Evolutionary conservation across 2,888 invertebrate species (phyloP), one percentile per base, ranked within the genome.

Genomic region (Masnerella sp.): DNA sequence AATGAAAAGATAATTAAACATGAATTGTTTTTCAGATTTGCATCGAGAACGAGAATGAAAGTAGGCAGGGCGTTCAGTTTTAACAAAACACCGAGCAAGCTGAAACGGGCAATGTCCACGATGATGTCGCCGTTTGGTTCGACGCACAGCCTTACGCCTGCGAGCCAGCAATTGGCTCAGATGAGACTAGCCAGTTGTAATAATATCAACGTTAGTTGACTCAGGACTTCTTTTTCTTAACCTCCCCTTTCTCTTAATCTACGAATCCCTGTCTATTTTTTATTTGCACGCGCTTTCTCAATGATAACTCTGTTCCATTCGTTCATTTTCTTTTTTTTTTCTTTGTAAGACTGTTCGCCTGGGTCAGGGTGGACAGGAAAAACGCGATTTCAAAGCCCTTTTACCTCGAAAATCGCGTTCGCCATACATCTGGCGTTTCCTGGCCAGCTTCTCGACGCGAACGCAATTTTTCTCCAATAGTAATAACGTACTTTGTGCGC

Each of bases 41-140:
- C 95, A 36, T 92, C 94, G 73, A 91, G 94, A 82, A 95, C 95
- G 59, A 91, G 94, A 82, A 91, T 94, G 85, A 95, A 95, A 91
- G 96, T 98, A 79, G 96, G 96, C 54, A 92, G 98, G 79, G 97
- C 97, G 78, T 94, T 98, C 85, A 97, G 97, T 77, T 96, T 98
- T 30, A 97, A 96, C 88, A 96, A 96, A 89, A 97, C 98, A 20
- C 97, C 98, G 49, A 95, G 95, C 77, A 96, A 96, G 88, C 88
- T 98, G 82, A 97, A 97, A 88, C 91, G 97, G 65, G 97, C 97
- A 22, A 95, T 98, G 88, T 97, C 97, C 14, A 95, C 96, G 38
- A 96, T 96, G 93, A 96, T 96, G 91, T 94, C 94, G 71, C 96
- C 96, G 8, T 95, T 95, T 88, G 95, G 95, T 80, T 95, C 94